A percentile compares a stretch with the other conserved stretches of the same genome.
Conservation (phyloP, 2,113 vertebrate genomes). For the Lichenostomus cassidix region DNA sequence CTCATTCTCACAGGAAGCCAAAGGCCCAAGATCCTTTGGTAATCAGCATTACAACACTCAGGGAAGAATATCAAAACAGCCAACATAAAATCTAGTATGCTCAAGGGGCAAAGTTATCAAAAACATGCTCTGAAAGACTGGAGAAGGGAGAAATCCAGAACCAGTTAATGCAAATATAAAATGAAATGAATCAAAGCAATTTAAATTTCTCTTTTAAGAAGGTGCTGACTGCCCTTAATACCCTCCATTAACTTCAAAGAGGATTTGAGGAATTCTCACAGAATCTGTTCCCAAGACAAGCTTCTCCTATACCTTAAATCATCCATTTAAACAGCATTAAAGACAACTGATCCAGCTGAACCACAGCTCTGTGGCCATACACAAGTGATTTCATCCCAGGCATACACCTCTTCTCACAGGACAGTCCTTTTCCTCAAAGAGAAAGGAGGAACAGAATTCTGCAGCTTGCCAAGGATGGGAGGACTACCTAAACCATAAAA, state of each 20-base stretch:
- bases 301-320: background rate
- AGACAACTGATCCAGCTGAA: background rate
- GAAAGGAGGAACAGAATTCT: background rate
- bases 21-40: constrained; percentile 31
- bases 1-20: constrained; percentile 63
- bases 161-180: background rate
- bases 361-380: background rate
- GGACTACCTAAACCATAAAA: background rate
- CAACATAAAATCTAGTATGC: background rate
- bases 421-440: background rate
- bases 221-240: constrained; percentile 21
- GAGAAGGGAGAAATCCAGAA: background rate
- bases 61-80: constrained; percentile 37
- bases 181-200: background rate
- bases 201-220: constrained; percentile 31
- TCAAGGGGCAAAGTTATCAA: constrained; percentile 31
- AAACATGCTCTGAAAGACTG: background rate
- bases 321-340: background rate
- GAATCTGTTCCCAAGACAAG: constrained; percentile 5
- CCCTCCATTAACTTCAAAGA: constrained; percentile 48
- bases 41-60: constrained; percentile 51
- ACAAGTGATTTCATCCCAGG: background rate
- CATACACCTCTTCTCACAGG: background rate
- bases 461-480: background rate
- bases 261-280: constrained; percentile 23